Base-by-base conservation (phyloP, 2,113 vertebrate species). In the Forbesichthys papilliferus region DNA sequence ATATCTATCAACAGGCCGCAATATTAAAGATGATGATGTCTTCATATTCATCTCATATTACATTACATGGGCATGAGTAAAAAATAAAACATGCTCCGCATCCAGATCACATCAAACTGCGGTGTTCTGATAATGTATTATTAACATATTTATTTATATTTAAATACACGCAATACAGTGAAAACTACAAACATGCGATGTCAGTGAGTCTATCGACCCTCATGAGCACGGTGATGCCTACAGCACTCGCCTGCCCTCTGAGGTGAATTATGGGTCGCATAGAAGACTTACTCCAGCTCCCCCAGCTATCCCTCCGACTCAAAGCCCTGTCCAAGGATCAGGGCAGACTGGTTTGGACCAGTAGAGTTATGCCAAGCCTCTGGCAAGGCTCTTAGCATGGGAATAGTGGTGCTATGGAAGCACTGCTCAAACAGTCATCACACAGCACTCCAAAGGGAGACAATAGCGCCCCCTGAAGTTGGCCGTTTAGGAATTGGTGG, bases 391-490 rank as follows among this genome's bases (percentile, higher is more conserved):
- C 86, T 85, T 81, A 86, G 87, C 83, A 74, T 77, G 82, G 84
- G 80, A 83, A 89, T 86, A 84, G 65, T 71, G 84, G 71, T 74
- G 75, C 81, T 89, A 85, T 87, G 84, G 88, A 84, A 71, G 81
- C 57, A 46, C 72, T 85, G 80, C 86, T 91, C 83, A 87, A 88
- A 87, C 85, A 90, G 90, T 91, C 89, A 90, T 88, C 83, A 89
- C 82, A 87, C 80, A 54, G 64, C 20, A 48, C 77, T 85, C 86
- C 85, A 68, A 84, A 80, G 85, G 83, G 86, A 85, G 79, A 81
- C 79, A 82, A 88, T 71, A 72, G 71, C 42, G 61, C 71, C 71
- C 73, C 85, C 78, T 81, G 88, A 91, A 80, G 84, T 63, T 3
- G 75, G 7, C 49, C 13, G 9, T 11, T 52, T 52, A 52, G 3